These are phyloP conservation scores for Poecilia picta DNA, from an alignment of 2,797 vertebrate genomes.

Conservation along the genomic window DNA sequence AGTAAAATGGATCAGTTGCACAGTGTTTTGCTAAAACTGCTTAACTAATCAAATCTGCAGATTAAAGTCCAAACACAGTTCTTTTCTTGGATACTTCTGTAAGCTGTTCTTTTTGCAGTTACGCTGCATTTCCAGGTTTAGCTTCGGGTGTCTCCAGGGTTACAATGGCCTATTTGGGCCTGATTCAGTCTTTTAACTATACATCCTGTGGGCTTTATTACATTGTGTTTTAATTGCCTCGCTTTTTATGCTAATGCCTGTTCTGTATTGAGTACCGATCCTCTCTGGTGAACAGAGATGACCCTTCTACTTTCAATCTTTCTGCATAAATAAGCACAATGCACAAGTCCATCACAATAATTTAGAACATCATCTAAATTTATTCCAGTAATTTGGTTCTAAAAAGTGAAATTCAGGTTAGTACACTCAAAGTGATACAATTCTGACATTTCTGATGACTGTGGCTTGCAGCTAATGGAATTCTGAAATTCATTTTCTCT, in stretches of 20 bases:
- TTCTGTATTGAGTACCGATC: neutral
- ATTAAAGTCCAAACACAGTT: slow-evolving; percentile 21
- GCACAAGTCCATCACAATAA: neutral
- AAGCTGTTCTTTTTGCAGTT: neutral
- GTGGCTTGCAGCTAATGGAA: neutral
- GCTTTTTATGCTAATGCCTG: neutral
- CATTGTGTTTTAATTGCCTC: neutral
- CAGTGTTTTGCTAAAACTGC: neutral
- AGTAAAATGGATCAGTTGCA: slow-evolving; percentile 14
- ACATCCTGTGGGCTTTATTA: neutral
- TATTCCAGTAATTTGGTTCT: neutral
- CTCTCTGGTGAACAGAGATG: neutral
- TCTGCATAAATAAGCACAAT: slow-evolving; percentile 1
- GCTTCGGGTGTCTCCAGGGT: slow-evolving; percentile 5
- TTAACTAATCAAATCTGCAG: slow-evolving; percentile 4
- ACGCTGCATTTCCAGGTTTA: neutral
- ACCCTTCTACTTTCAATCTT: slow-evolving; percentile 12
- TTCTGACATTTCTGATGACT: neutral
- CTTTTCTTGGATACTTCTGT: slow-evolving; percentile 13
- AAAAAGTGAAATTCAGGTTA: neutral
- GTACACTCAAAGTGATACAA: neutral
- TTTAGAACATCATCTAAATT: neutral
- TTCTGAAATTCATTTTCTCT: neutral
- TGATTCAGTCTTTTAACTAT: neutral
- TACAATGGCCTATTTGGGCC: slow-evolving; percentile 2